Evolutionary conservation across 2,888 invertebrate genomes (phyloP).

Genomic region (Gisinianus flammeolus): DNA sequence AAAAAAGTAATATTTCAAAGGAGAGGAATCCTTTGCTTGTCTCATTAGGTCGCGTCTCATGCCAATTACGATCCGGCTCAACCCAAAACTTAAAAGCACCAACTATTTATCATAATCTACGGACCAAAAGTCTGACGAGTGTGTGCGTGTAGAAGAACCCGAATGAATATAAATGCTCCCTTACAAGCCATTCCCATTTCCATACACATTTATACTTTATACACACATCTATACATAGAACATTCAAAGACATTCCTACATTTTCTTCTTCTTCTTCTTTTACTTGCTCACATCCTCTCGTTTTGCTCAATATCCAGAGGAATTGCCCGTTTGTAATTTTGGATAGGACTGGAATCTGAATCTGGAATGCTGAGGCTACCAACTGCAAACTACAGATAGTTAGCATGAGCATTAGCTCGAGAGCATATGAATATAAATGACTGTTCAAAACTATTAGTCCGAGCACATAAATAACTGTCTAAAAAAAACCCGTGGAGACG

Average conservation of each 20-base stretch:
- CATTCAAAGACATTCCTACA: too few relatives aligned
- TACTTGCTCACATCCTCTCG: too few relatives aligned
- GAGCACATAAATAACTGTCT: not conserved
- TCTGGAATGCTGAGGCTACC: not conserved
- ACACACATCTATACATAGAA: too few relatives aligned
- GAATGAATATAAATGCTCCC: not conserved
- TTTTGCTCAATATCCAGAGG: too few relatives aligned
- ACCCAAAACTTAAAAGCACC: not conserved
- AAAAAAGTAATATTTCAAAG: constrained; percentile 12
- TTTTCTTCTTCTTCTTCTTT: too few relatives aligned
- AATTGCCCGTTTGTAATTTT: too few relatives aligned
- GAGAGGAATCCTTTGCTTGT: constrained; percentile 8
- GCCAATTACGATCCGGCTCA: not conserved
- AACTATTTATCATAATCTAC: constrained; percentile 13
- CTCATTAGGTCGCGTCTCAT: not conserved
- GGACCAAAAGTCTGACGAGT: not conserved
- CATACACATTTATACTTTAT: too few relatives aligned
- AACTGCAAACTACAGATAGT: not conserved
- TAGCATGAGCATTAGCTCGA: not conserved
- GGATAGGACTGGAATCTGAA: too few relatives aligned
- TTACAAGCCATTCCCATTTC: not conserved
- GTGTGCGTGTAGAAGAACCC: not conserved
- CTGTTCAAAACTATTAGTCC: not conserved
- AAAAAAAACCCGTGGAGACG: not conserved
- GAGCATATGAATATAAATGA: constrained; percentile 10